Conservation (phyloP, 2,113 vertebrate genomes). For the Mus pahari region DNA sequence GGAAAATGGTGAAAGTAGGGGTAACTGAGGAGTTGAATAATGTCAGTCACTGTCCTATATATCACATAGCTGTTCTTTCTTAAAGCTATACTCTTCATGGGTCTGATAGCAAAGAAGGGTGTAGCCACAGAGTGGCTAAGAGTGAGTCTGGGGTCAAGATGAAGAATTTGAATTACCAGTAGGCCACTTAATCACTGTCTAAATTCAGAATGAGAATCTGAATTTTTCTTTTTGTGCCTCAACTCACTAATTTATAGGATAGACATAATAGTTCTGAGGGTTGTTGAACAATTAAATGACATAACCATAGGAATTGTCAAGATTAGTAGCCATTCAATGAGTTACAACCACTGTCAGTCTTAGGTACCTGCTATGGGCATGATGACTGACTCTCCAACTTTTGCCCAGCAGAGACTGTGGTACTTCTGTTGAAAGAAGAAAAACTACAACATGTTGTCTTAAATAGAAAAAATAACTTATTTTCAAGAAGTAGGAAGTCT, state of each 20-base stretch:
- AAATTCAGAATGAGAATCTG: slow-evolving; percentile 19
- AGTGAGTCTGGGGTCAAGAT: neutral
- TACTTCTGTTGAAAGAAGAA: neutral
- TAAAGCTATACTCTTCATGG: neutral
- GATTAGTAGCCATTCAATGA: neutral
- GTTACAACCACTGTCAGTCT: neutral
- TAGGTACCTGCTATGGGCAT: neutral
- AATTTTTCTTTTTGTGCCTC: neutral
- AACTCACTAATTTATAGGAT: slow-evolving; percentile 23
- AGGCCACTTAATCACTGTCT: neutral
- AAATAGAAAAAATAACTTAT: neutral
- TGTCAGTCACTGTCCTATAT: neutral
- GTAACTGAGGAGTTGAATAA: neutral
- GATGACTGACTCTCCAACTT: neutral
- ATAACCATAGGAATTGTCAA: neutral
- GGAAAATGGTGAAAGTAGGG: neutral
- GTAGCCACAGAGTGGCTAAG: neutral
- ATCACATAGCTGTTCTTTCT: neutral
- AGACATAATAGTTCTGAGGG: neutral
- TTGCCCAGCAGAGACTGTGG: neutral
- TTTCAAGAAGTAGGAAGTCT: neutral
- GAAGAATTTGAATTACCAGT: slow-evolving; percentile 1
- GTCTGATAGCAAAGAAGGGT: neutral
- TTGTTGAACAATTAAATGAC: neutral
- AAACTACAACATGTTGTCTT: neutral